Evolutionary conservation across 2,888 invertebrate species (phyloP), one percentile per base, ranked within the genome.

Genomic region (Drosophila lutescens): DNA sequence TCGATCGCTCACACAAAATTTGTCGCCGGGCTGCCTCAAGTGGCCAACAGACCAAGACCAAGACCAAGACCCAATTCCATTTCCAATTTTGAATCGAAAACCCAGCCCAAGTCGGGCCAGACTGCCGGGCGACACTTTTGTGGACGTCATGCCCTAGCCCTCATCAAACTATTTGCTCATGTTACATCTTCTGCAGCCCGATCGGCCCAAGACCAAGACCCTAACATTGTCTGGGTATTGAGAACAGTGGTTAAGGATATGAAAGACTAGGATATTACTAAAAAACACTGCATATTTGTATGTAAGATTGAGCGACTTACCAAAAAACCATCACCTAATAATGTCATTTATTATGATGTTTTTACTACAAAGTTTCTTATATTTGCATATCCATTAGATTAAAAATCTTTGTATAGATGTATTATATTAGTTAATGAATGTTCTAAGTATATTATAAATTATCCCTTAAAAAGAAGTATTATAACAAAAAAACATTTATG

Each of bases 111-210:
- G 58, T 23, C 76, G 70, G 65, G 61, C 83, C 78, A 87, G 86
- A 87, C 87, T 74, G 76, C 57, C 62, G 70, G 86, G 86, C 86
- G 87, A 87, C 86, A 83, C 56, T 76, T 85, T 66, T 71, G 72
- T 58, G 72, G 80, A 78, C 70, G 68, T 78, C 74, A 67, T 65
- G 66, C 54, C 50, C 62, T 36, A 26, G 65, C 54, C 63, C 53
- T 71, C 66, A 50, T 49, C 58, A 60, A 61, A 78, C 75, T 80
- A 80, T 85, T 87, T 79, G 85, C 75, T 80, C 87, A 85, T 85
- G 66, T 85, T 85, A 85, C 85, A 84, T 75, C 57, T 76, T 62
- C 61, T 65, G 67, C 72, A 75, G 77, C 66, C 61, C 71, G 79
- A 81, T 72, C 65, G 43, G 53, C 32, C 54, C 41, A 13, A 40